These are phyloP conservation scores for Sparidentex hasta DNA, from an alignment of 2,797 vertebrate species.

Conservation along the genomic window DNA sequence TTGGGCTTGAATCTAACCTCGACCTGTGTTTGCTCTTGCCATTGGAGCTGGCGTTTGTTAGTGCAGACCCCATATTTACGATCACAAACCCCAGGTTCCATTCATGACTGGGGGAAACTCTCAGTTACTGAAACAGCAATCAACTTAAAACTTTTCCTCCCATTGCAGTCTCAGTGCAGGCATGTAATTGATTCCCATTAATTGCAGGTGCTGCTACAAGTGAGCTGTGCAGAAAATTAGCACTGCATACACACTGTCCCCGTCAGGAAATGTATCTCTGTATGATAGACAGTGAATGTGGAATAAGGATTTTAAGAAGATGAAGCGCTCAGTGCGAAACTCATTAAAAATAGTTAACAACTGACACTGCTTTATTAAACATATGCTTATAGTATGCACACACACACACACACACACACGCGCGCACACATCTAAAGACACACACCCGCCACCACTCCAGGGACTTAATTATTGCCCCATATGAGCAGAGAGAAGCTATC, in stretches of 20 bases:
- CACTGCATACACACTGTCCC: constrained; percentile 12
- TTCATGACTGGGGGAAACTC: constrained; percentile 50
- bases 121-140: constrained; percentile 55
- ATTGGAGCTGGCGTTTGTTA: neutral
- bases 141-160: constrained; percentile 55
- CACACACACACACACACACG: constrained; percentile 1
- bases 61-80: constrained; percentile 24
- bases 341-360: constrained; percentile 79
- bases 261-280: constrained; percentile 50
- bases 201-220: constrained; percentile 65
- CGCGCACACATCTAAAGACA: neutral
- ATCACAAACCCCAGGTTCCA: constrained; percentile 25
- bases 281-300: constrained; percentile 60
- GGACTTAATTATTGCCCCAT: constrained; percentile 85
- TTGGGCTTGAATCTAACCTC: constrained; percentile 39
- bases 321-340: constrained; percentile 59
- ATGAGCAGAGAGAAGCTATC: constrained; percentile 70
- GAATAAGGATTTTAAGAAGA: constrained; percentile 67
- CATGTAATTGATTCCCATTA: constrained; percentile 70
- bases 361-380: constrained; percentile 68
- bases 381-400: constrained; percentile 56
- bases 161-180: constrained; percentile 34
- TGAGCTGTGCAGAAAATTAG: constrained; percentile 52
- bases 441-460: constrained; percentile 63
- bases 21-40: constrained; percentile 45